These are phyloP conservation scores for Onychostruthus taczanowskii DNA, from an alignment of 2,113 vertebrate species.

Conservation along the genomic window DNA sequence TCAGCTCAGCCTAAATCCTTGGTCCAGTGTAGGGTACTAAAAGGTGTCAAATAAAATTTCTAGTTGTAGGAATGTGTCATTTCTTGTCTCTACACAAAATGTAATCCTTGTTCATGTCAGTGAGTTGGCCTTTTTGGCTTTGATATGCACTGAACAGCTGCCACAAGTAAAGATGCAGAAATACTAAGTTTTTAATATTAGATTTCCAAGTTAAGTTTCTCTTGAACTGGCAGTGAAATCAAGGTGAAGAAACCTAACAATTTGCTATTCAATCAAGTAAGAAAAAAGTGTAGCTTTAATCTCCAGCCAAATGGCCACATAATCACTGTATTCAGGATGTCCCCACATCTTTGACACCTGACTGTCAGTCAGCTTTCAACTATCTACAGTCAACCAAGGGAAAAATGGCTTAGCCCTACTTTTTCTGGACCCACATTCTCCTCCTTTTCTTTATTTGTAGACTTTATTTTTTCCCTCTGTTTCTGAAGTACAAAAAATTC, in stretches of 20 bases:
- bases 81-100: neutral
- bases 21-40: neutral
- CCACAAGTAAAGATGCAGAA: neutral
- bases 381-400: neutral
- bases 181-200: neutral
- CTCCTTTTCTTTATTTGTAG: neutral
- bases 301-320: neutral
- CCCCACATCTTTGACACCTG: neutral
- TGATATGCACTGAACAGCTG: neutral
- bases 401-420: neutral
- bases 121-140: neutral
- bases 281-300: neutral
- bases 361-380: neutral
- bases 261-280: neutral
- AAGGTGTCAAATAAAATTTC: neutral
- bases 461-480: neutral
- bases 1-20: neutral
- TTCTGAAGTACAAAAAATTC: neutral
- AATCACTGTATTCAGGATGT: neutral
- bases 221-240: neutral
- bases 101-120: neutral
- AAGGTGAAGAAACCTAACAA: neutral
- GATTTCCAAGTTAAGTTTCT: neutral
- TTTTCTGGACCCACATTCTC: neutral
- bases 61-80: neutral